Conservation (phyloP, 1,140 invertebrate genomes). For the Drosophila truncata region DNA sequence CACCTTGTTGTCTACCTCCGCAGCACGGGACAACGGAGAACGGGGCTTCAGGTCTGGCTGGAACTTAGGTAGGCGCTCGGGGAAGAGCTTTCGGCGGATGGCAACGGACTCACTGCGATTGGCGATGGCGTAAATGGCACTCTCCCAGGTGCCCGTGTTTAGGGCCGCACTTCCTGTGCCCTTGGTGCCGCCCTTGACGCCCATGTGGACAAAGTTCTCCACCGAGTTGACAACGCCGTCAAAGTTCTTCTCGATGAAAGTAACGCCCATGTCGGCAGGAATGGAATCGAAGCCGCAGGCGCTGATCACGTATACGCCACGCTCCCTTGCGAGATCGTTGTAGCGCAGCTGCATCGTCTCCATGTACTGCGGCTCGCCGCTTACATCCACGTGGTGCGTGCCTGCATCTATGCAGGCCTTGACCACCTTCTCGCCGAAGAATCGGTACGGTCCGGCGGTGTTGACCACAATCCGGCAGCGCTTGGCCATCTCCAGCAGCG, state of each 20-base stretch:
- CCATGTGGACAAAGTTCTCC: conserved; percentile 89
- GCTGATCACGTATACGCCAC: conserved; percentile 93
- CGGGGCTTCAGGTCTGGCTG: conserved; percentile 87
- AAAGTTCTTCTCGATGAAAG: conserved; percentile 91
- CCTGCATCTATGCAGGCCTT: conserved; percentile 93
- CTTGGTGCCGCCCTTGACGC: conserved; percentile 72
- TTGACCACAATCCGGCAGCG: conserved; percentile 91
- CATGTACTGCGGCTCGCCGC: conserved; percentile 95
- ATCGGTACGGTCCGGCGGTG: conserved; percentile 95
- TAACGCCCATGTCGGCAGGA: conserved; percentile 93
- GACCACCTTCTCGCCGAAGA: conserved; percentile 96
- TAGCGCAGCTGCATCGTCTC: conserved; percentile 94
- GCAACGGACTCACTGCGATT: conserved; percentile 88
- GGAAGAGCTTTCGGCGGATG: conserved; percentile 89
- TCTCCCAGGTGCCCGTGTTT: conserved; percentile 94
- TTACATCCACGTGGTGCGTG: conserved; percentile 96
- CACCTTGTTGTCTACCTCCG: conserved; percentile 86
- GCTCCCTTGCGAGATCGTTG: conserved; percentile 91
- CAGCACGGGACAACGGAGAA: conserved; percentile 87
- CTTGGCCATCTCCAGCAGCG: conserved; percentile 91
- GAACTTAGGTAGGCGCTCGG: conserved; percentile 88
- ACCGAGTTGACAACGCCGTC: conserved; percentile 91
- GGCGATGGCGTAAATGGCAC: conserved; percentile 90
- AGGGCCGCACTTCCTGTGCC: conserved; percentile 77
- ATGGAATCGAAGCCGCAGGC: conserved; percentile 97